These are phyloP conservation scores for Musca domestica DNA, from an alignment of 1,140 invertebrate species.

Conservation along the genomic window DNA sequence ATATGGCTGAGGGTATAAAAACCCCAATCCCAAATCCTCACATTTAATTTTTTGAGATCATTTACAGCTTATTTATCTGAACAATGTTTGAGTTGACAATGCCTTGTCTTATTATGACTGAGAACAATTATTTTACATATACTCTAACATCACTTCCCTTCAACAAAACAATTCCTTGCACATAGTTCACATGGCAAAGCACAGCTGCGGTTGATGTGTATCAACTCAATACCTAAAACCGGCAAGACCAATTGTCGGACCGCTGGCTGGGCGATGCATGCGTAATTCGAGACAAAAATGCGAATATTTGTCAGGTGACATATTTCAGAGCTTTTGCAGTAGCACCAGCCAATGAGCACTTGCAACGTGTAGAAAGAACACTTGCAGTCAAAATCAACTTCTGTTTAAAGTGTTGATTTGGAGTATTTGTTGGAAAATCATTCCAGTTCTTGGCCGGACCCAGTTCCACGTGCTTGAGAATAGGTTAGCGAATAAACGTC, in stretches of 20 bases:
- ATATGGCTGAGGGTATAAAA: too few relatives aligned
- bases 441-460: neutral
- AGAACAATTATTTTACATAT: conserved; percentile 10
- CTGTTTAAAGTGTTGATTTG: conserved; percentile 7
- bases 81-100: too few relatives aligned
- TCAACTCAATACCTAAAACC: neutral
- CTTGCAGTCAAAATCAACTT: neutral
- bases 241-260: neutral
- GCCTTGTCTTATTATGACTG: too few relatives aligned
- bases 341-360: neutral
- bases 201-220: neutral
- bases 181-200: neutral
- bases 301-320: conserved; percentile 10
- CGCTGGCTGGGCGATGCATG: neutral
- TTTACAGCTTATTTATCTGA: too few relatives aligned
- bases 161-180: neutral
- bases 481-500: neutral
- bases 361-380: neutral
- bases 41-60: too few relatives aligned
- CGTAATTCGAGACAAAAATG: conserved; percentile 26
- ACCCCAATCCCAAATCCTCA: too few relatives aligned
- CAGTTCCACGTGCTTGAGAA: neutral
- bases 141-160: conserved; percentile 13
- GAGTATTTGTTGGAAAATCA: neutral
- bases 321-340: neutral